phyloP scores from a whole-genome alignment of 2,113 vertebrate species.

The Silurus asotus region DNA sequence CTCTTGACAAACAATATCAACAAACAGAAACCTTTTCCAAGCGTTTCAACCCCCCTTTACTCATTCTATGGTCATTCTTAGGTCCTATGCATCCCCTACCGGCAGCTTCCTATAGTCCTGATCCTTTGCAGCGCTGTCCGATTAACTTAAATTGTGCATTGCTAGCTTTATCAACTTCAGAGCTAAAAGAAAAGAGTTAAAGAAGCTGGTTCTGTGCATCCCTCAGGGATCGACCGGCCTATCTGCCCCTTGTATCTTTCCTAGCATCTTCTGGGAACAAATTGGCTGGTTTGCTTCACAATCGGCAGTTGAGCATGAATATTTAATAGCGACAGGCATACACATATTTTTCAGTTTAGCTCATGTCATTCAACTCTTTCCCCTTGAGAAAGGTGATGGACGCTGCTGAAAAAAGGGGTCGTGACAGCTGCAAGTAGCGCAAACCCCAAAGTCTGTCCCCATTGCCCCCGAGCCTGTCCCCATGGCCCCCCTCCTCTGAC shows the following conservation, averaged over 20 bases:
- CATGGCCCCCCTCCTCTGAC: constrained; percentile 46
- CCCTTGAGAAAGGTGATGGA: constrained; percentile 25
- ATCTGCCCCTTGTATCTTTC: constrained; percentile 72
- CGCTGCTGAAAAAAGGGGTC: constrained; percentile 22
- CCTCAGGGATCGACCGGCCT: constrained; percentile 53
- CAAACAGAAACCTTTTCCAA: background rate
- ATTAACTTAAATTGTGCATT: constrained; percentile 49
- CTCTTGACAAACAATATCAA: background rate
- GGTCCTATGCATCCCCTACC: constrained; percentile 27
- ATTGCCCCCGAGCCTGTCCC: constrained; percentile 48
- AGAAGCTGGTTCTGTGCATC: constrained; percentile 32
- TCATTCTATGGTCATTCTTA: constrained; percentile 28
- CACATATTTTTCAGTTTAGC: constrained; percentile 72
- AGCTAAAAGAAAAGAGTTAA: constrained; percentile 54
- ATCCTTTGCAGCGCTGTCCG: constrained; percentile 18
- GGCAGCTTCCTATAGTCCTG: constrained; percentile 49
- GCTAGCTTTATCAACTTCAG: constrained; percentile 15
- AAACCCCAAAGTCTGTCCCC: constrained; percentile 43
- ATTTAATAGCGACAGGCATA: constrained; percentile 70
- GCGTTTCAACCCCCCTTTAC: background rate
- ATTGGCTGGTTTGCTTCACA: constrained; percentile 78
- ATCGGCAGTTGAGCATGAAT: constrained; percentile 74
- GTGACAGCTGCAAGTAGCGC: background rate
- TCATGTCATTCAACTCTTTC: constrained; percentile 15
- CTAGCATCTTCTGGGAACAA: constrained; percentile 73